Percentiles rank a stretch among this genome's conserved stretches.
Conservation (phyloP, 2,888 invertebrate species). For the Crematogaster levior region DNA sequence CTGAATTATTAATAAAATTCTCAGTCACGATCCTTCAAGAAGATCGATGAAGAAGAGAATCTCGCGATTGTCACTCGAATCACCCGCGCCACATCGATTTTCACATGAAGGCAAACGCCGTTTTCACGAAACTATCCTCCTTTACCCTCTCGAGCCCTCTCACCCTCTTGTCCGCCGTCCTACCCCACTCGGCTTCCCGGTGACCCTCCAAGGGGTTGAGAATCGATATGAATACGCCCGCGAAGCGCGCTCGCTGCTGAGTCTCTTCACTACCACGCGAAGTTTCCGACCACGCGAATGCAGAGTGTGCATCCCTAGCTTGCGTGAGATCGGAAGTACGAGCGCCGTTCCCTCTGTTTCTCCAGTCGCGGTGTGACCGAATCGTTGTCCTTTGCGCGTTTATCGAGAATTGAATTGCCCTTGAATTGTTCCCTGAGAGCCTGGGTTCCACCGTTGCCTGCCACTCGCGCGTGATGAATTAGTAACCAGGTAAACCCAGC, state of each 20-base stretch:
- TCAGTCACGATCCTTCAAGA: neutral
- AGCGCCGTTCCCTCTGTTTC: slow-evolving; percentile 4
- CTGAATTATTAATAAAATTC: neutral
- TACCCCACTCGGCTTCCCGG: slow-evolving; percentile 70
- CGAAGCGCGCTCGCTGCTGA: slow-evolving; percentile 67
- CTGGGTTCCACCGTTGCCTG: neutral
- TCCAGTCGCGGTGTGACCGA: slow-evolving; percentile 23
- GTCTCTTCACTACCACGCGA: slow-evolving; percentile 62
- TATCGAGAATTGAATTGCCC: slow-evolving; percentile 4
- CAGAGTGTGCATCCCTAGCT: neutral
- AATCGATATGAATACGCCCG: slow-evolving; percentile 82
- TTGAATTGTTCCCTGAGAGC: neutral
- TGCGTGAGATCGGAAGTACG: slow-evolving; percentile 39
- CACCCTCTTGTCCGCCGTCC: slow-evolving; percentile 51
- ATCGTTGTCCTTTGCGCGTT: neutral
- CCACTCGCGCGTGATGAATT: neutral
- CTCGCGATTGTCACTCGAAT: slow-evolving; percentile 27
- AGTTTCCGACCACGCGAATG: slow-evolving; percentile 49
- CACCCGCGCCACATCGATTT: slow-evolving; percentile 63
- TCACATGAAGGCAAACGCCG: slow-evolving; percentile 29
- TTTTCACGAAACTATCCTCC: slow-evolving; percentile 18
- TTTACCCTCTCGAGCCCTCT: neutral
- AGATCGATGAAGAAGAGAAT: neutral
- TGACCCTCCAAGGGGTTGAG: slow-evolving; percentile 71
- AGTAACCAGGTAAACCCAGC: neutral